A percentile compares a stretch with the other conserved stretches of the same genome.
phyloP scores from a whole-genome alignment of 2,888 invertebrate species.

The Lithophane socia region DNA sequence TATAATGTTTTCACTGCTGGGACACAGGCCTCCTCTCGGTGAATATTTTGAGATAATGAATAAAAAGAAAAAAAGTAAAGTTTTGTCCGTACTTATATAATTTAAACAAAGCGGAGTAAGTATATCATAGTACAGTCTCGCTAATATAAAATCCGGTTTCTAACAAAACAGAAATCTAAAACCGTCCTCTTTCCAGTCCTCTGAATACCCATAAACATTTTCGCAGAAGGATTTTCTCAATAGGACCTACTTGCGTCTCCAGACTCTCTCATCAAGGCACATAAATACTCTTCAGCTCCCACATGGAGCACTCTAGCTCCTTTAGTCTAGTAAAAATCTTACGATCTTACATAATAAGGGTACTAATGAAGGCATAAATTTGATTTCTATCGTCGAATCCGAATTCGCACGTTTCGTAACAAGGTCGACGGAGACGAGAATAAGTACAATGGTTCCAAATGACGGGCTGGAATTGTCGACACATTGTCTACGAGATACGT shows the following conservation, averaged over 20 bases:
- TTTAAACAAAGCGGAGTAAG: too few relatives aligned
- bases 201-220: constrained; percentile 9
- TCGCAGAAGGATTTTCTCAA: constrained; percentile 16
- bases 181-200: neutral
- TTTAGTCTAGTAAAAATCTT: constrained; percentile 26
- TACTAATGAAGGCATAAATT: constrained; percentile 62
- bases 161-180: too few relatives aligned
- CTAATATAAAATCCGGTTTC: too few relatives aligned
- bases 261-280: constrained; percentile 10
- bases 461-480: constrained; percentile 35
- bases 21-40: too few relatives aligned
- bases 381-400: constrained; percentile 56
- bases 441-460: constrained; percentile 61
- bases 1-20: too few relatives aligned
- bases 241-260: constrained; percentile 7
- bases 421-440: constrained; percentile 43
- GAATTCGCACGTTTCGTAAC: constrained; percentile 40
- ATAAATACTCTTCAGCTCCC: constrained; percentile 13
- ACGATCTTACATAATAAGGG: constrained; percentile 32
- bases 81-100: too few relatives aligned
- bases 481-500: constrained; percentile 57
- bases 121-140: too few relatives aligned
- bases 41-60: neutral
- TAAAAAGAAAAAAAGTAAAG: too few relatives aligned
- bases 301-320: constrained; percentile 29